Evolutionary conservation across 2,888 invertebrate species (phyloP).

Genomic region (Cantharis lateralis): DNA sequence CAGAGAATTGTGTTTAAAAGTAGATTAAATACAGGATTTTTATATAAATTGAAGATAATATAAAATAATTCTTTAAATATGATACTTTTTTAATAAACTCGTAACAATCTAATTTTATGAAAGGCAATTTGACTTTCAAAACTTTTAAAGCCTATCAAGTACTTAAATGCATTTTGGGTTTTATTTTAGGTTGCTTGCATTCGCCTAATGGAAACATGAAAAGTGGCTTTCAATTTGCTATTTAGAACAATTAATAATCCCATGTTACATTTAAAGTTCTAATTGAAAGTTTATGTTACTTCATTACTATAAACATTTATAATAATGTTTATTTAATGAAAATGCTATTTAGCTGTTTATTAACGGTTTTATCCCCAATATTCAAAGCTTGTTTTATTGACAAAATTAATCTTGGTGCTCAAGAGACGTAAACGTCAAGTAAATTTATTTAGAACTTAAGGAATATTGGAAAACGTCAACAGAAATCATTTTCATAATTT

Average conservation of each 20-base stretch:
- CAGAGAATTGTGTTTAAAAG: neutral
- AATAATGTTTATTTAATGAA: neutral
- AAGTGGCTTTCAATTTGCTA: neutral
- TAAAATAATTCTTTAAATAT: no score
- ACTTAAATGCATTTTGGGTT: neutral
- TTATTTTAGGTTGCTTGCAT: neutral
- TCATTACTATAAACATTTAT: neutral
- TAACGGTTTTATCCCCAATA: neutral
- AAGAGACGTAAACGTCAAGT: neutral
- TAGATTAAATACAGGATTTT: neutral
- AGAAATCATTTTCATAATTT: neutral
- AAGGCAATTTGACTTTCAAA: neutral
- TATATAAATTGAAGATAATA: no score
- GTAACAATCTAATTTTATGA: neutral
- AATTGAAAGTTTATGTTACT: neutral
- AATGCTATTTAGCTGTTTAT: neutral
- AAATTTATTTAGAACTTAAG: neutral
- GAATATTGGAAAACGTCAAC: neutral
- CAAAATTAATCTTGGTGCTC: neutral
- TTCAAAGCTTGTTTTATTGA: neutral
- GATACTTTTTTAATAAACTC: neutral
- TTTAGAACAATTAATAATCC: neutral
- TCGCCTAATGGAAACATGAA: neutral
- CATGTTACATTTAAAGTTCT: neutral
- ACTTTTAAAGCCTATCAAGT: neutral